Evolutionary conservation across 2,888 invertebrate genomes (phyloP).

Genomic region (Drosophila testacea): DNA sequence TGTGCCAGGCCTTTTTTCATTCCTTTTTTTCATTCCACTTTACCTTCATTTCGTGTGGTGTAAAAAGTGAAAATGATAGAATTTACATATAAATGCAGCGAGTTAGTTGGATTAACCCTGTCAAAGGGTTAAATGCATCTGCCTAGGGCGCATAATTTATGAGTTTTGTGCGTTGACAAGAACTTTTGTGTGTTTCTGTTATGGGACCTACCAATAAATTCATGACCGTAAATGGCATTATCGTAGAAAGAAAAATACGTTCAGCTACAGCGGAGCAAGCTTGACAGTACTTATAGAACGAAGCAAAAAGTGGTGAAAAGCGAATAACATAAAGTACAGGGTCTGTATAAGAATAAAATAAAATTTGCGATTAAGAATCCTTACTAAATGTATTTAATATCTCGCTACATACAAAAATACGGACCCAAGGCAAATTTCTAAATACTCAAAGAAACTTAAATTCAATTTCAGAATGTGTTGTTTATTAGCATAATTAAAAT

Average conservation of each 20-base stretch:
- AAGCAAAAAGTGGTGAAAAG: no score
- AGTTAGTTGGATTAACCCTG: conserved; percentile 28
- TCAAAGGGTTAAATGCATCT: conserved; percentile 66
- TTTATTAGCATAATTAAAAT: no score
- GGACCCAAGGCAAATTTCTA: no score
- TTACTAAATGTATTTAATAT: no score
- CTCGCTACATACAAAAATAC: no score
- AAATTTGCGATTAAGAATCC: no score
- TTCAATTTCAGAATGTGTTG: no score
- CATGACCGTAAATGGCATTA: not conserved
- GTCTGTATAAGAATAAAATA: no score
- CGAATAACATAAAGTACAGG: no score
- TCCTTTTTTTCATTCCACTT: conserved; percentile 1
- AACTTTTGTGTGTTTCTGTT: not conserved
- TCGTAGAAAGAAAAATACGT: no score
- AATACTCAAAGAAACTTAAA: no score
- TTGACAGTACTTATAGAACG: no score
- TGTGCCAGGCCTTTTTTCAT: conserved; percentile 13
- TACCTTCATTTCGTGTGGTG: conserved; percentile 4
- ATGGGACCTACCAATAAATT: conserved; percentile 13
- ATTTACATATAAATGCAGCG: conserved; percentile 59
- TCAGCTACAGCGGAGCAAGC: not conserved
- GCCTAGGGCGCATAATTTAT: conserved; percentile 44
- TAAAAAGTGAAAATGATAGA: conserved; percentile 50
- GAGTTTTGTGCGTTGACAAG: conserved; percentile 26